These are phyloP conservation scores for Heliconius aoede DNA, from an alignment of 2,888 invertebrate genomes.

Conservation along the genomic window DNA sequence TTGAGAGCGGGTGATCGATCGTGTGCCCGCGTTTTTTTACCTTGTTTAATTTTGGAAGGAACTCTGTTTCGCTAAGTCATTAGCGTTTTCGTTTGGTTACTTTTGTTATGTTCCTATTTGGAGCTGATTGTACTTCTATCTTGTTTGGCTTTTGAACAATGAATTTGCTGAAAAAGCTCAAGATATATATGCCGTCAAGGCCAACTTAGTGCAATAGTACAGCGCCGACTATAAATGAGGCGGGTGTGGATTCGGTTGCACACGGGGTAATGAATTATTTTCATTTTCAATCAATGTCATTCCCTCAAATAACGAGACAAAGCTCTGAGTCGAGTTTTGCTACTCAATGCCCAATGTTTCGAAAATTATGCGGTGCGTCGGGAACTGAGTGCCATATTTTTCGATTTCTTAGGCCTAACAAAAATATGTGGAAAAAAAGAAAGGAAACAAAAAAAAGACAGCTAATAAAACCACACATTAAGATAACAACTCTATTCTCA, in stretches of 20 bases:
- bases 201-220: not conserved
- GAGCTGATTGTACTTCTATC: conserved; percentile 71
- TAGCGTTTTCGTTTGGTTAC: conserved; percentile 63
- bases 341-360: no score
- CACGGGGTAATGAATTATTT: not conserved
- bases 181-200: not conserved
- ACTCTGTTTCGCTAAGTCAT: conserved; percentile 80
- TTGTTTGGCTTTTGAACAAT: conserved; percentile 52
- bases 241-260: not conserved
- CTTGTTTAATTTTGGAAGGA: conserved; percentile 80
- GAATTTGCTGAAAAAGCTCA: not conserved
- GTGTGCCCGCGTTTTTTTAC: conserved; percentile 76
- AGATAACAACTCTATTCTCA: conserved; percentile 15
- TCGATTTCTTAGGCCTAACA: not conserved
- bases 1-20: conserved; percentile 78
- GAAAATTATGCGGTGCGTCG: no score
- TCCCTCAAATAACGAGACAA: no score
- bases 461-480: not conserved
- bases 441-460: not conserved
- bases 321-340: no score
- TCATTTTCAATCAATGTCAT: not conserved
- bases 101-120: conserved; percentile 72
- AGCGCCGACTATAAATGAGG: not conserved
- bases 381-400: no score
- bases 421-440: not conserved